Evolutionary conservation across 2,888 invertebrate species (phyloP).

Genomic region (Tetanocera ferruginea): DNA sequence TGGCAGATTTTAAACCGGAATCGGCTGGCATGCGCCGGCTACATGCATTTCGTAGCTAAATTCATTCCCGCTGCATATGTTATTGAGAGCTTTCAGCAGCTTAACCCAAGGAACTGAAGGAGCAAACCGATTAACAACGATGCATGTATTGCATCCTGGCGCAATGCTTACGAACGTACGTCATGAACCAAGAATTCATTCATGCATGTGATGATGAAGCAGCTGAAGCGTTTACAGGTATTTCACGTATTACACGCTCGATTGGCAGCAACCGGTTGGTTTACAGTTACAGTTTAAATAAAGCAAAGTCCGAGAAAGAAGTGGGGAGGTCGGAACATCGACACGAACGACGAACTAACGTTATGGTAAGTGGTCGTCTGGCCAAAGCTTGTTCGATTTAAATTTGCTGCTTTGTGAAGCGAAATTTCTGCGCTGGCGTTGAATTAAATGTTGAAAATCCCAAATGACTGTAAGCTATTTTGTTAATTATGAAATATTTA

Average conservation of each 20-base stretch:
- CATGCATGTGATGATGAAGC: constrained; percentile 26
- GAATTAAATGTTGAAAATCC: too few species aligned
- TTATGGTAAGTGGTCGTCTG: too few species aligned
- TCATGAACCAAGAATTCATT: constrained; percentile 14
- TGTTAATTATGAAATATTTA: too few species aligned
- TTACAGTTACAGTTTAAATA: background rate
- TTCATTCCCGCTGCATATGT: background rate
- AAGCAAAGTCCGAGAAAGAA: background rate
- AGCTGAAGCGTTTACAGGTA: constrained; percentile 18
- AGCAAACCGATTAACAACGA: background rate
- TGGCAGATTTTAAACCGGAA: background rate
- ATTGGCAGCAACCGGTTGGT: constrained; percentile 4
- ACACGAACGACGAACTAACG: background rate
- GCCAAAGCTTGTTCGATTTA: background rate
- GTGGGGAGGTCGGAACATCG: background rate
- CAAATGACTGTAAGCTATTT: too few species aligned
- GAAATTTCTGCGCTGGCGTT: background rate
- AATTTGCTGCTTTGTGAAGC: background rate
- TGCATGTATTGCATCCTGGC: background rate
- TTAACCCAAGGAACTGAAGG: background rate
- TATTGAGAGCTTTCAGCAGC: background rate
- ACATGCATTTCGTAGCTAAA: too few species aligned
- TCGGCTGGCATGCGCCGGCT: too few species aligned
- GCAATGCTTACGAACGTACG: background rate
- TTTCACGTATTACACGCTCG: constrained; percentile 31